Evolutionary conservation across 1,140 invertebrate genomes (phyloP).

Genomic region (Drosophila obscura): DNA sequence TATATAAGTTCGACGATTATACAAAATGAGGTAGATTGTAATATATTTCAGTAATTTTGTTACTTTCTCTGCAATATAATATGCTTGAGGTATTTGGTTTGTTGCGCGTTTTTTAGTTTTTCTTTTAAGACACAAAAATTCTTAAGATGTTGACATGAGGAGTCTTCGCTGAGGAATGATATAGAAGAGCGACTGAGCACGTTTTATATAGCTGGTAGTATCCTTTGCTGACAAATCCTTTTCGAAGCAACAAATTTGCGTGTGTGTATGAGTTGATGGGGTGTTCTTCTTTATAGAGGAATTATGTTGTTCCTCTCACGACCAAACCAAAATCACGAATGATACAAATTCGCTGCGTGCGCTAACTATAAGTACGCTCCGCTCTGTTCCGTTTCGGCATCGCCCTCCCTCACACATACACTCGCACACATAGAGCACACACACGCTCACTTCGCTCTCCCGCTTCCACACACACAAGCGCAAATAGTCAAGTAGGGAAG

Average conservation of each 20-base stretch:
- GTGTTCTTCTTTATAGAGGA: constrained; percentile 43
- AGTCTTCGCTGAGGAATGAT: constrained; percentile 67
- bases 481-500: constrained; percentile 23
- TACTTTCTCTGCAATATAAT: constrained; percentile 21
- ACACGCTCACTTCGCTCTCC: constrained; percentile 58
- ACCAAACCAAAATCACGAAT: constrained; percentile 82
- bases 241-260: constrained; percentile 66
- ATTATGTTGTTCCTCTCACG: constrained; percentile 69
- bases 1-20: constrained; percentile 65
- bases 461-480: constrained; percentile 52
- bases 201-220: constrained; percentile 54
- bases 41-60: constrained; percentile 43
- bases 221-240: constrained; percentile 66
- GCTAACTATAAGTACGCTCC: constrained; percentile 78
- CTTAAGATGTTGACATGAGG: constrained; percentile 60
- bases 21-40: constrained; percentile 78
- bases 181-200: constrained; percentile 51
- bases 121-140: constrained; percentile 29
- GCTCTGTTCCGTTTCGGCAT: constrained; percentile 45
- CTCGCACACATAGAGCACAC: constrained; percentile 5
- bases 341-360: constrained; percentile 81
- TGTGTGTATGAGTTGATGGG: constrained; percentile 29
- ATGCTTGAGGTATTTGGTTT: constrained; percentile 62
- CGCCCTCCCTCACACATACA: constrained; percentile 52
- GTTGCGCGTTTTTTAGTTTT: constrained; percentile 38